Evolutionary conservation across 2,113 vertebrate genomes (phyloP).

Genomic region (Lota lota): DNA sequence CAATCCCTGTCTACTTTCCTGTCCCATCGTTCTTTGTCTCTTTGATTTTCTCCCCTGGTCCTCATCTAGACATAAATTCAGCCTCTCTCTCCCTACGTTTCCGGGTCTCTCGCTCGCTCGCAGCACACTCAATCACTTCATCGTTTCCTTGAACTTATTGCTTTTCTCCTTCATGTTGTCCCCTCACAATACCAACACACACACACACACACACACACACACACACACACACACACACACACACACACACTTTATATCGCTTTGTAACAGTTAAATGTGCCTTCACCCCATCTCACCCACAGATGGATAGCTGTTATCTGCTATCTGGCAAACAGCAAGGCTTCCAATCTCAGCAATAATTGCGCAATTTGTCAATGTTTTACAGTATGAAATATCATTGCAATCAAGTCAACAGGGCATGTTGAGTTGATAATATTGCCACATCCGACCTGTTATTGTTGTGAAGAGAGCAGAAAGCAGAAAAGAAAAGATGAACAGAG

Average conservation of each 20-base stretch:
- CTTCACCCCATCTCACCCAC: too few relatives aligned
- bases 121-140: neutral
- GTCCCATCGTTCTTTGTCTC: slow-evolving; percentile 30
- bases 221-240: slow-evolving; percentile 1
- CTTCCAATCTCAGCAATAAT: too few relatives aligned
- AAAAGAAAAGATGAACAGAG: neutral
- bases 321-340: too few relatives aligned
- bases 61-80: slow-evolving; percentile 8
- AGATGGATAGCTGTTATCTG: too few relatives aligned
- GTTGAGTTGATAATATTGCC: neutral
- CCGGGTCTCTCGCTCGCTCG: neutral
- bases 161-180: neutral
- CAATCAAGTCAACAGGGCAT: too few relatives aligned
- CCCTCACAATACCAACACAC: slow-evolving; percentile 2
- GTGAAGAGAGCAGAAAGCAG: too few relatives aligned
- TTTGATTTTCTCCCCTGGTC: slow-evolving; percentile 29
- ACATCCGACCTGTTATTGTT: neutral
- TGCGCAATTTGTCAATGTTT: too few relatives aligned
- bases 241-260: too few relatives aligned
- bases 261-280: too few relatives aligned
- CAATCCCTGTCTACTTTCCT: slow-evolving; percentile 31
- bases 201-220: slow-evolving; percentile 9
- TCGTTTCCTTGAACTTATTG: slow-evolving; percentile 1
- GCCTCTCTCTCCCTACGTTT: neutral
- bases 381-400: too few relatives aligned